A percentile compares a stretch with the other conserved stretches of the same genome.
phyloP scores from a whole-genome alignment of 1,140 invertebrate genomes.

The Liolophura sinensis region DNA sequence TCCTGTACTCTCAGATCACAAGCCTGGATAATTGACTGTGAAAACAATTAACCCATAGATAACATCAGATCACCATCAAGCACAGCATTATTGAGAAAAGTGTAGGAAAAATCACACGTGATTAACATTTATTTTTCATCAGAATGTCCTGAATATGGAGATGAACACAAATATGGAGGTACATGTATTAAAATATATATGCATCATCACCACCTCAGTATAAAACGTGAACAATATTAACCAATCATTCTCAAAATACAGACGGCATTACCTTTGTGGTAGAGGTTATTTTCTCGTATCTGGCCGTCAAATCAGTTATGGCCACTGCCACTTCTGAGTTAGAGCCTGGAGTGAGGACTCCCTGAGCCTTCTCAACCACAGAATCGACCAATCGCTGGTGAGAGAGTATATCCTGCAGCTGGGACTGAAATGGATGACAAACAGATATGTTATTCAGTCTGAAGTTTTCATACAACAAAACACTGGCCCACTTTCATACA shows the following conservation, averaged over 20 bases:
- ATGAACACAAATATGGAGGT: no score
- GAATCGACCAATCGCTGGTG: constrained; percentile 89
- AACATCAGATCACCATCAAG: no score
- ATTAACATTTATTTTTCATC: no score
- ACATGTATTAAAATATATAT: no score
- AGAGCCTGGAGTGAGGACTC: constrained; percentile 68
- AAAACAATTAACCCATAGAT: constrained; percentile 1
- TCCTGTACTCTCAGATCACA: constrained; percentile 83
- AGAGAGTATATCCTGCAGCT: constrained; percentile 85
- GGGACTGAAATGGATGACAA: constrained; percentile 61
- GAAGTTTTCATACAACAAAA: no score
- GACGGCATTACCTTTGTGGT: constrained; percentile 45
- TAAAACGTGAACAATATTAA: no score
- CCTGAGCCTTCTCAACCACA: constrained; percentile 83
- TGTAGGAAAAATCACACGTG: no score
- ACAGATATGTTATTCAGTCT: not conserved
- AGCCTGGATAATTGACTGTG: constrained; percentile 70
- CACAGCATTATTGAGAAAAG: no score
- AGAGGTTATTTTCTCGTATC: constrained; percentile 68
- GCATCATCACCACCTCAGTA: no score
- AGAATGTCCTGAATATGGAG: no score
- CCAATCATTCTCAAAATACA: not conserved
- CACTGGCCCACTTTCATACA: no score
- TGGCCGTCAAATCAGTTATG: constrained; percentile 67
- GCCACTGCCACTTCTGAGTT: constrained; percentile 60